Evolutionary conservation across 2,113 vertebrate species (phyloP), one percentile per base, ranked within the genome.

Genomic region (Seriola rivoliana): DNA sequence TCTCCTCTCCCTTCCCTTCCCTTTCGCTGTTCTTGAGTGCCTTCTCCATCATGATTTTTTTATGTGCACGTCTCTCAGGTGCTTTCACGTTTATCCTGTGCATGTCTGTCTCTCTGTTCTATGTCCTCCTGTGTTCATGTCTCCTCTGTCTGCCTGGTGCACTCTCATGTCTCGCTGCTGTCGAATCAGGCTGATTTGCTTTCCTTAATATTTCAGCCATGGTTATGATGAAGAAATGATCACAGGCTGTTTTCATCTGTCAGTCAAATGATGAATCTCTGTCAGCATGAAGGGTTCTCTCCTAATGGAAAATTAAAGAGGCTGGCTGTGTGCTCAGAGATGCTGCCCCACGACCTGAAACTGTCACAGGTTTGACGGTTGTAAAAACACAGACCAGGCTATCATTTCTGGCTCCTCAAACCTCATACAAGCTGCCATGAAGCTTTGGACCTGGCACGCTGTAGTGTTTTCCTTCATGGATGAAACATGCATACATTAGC

Each of bases 211-310:
- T 64, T 64, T 74, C 57, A 50, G 44, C 46, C 7, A 14, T 34
- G 63, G 29, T 63, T 42, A 55, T 29, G 57, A 78, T 50, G 57
- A 81, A 21, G 71, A 85, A 44, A 40, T 80, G 42, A 85, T 76
- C 59, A 71, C 34, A 70, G 42, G 59, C 38, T 73, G 36, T 72
- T 85, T 85, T 80, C 52, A 55, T 67, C 59, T 67, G 78, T 81
- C 84, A 78, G 54, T 72, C 68, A 57, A 68, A 73, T 32, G 16
- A 3, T 38, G 21, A 46, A 77, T 57, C 23, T 64, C 65, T 67
- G 25, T 62, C 14, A 4, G 32, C 66, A n/a, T 17, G 50, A 74
- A 52, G 52, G 14, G 16, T 66, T 42, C n/a, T 21, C 54, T 50
- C 5, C 21, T 67, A 44, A 77, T 77, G 72, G 46, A 54, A 72